phyloP scores from a whole-genome alignment of 37 sponge, comb jelly and placozoan species.

The Petrosia ficiformis region DNA sequence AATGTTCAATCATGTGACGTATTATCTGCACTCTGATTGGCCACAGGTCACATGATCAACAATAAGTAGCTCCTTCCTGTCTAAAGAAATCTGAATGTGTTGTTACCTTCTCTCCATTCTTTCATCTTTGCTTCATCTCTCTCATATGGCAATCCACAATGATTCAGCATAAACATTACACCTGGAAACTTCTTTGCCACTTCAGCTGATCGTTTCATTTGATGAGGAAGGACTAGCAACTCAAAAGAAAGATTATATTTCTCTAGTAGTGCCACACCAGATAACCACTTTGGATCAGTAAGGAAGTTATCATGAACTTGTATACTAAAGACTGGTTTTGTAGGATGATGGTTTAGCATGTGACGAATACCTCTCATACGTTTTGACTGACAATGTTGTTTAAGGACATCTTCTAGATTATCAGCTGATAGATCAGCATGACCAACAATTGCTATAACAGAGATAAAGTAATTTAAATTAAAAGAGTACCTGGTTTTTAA shows the following conservation, averaged over 20 bases:
- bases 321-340: slow-evolving; percentile 31
- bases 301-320: slow-evolving; percentile 68
- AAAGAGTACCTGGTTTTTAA: too few species aligned
- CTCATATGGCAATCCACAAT: slow-evolving; percentile 79
- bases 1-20: too few species aligned
- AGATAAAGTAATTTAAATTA: too few species aligned
- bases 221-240: slow-evolving; percentile 63
- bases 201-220: slow-evolving; percentile 52
- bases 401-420: slow-evolving; percentile 45
- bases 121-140: slow-evolving; percentile 63
- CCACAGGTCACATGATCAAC: too few species aligned
- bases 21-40: too few species aligned
- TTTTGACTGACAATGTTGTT: slow-evolving; percentile 49
- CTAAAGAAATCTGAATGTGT: too few species aligned
- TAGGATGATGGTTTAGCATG: slow-evolving; percentile 72
- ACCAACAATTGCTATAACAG: slow-evolving; percentile 69
- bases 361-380: slow-evolving; percentile 81
- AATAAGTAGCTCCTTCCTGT: too few species aligned
- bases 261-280: slow-evolving; percentile 64
- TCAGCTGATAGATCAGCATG: slow-evolving; percentile 43
- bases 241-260: slow-evolving; percentile 84
- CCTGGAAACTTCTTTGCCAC: slow-evolving; percentile 59
- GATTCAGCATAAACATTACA: slow-evolving; percentile 80
- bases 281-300: slow-evolving; percentile 68
- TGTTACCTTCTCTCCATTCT: slow-evolving; percentile 83